Percentiles rank a stretch among this genome's conserved stretches.
phyloP scores from a whole-genome alignment of 2,888 invertebrate genomes.

The Strigamia crassipes region DNA sequence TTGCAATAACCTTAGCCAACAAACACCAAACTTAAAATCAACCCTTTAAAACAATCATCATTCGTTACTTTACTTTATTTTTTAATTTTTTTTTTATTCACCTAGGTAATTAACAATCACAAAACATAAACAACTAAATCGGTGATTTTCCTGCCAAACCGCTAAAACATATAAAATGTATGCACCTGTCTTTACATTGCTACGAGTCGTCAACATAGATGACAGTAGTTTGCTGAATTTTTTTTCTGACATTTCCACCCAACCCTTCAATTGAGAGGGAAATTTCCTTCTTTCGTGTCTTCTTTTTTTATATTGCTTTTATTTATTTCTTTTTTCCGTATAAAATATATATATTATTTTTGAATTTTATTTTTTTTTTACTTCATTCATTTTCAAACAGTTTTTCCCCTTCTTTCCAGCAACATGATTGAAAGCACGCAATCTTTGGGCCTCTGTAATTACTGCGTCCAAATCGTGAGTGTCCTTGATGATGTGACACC shows the following conservation, averaged over 20 bases:
- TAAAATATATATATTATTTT: neutral
- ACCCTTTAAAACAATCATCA: neutral
- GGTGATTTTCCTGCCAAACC: too few relatives aligned
- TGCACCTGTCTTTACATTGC: slow-evolving; percentile 11
- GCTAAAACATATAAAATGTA: neutral
- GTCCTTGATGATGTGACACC: slow-evolving; percentile 21
- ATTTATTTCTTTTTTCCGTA: neutral
- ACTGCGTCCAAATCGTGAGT: slow-evolving; percentile 21
- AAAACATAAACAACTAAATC: too few relatives aligned
- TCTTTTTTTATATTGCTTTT: neutral
- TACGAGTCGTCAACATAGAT: neutral
- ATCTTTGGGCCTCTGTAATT: slow-evolving; percentile 21
- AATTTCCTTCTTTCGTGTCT: neutral
- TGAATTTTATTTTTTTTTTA: neutral
- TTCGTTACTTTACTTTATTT: too few relatives aligned
- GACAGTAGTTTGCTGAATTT: neutral
- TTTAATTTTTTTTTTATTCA: too few relatives aligned
- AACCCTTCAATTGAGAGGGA: neutral
- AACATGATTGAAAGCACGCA: slow-evolving; percentile 21
- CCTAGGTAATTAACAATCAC: too few relatives aligned
- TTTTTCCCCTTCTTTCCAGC: slow-evolving; percentile 21
- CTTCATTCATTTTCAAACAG: neutral
- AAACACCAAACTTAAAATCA: slow-evolving; percentile 6
- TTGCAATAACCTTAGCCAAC: neutral
- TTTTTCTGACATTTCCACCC: neutral